phyloP scores from a whole-genome alignment of 2,113 vertebrate species.

The Nothobranchius furzeri region DNA sequence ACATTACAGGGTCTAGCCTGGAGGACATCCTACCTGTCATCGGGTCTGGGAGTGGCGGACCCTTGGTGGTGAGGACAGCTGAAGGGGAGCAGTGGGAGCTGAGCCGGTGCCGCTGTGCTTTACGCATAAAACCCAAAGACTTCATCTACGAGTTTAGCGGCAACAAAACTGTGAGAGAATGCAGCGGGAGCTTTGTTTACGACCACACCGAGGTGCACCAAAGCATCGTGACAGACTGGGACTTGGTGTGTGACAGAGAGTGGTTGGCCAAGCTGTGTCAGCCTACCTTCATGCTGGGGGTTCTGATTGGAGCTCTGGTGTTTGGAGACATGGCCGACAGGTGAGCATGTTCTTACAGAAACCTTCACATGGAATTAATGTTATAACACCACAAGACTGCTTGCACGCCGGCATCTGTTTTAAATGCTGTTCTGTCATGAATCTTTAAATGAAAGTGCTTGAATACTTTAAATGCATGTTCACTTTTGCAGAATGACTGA shows the following conservation, averaged over 20 bases:
- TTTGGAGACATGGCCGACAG: slow-evolving; percentile 94
- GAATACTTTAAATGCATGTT: background rate
- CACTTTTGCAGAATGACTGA: background rate
- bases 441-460: background rate
- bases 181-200: slow-evolving; percentile 82
- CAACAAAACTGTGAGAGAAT: slow-evolving; percentile 79
- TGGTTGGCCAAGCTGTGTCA: slow-evolving; percentile 90
- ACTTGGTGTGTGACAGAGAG: slow-evolving; percentile 89
- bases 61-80: slow-evolving; percentile 80
- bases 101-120: slow-evolving; percentile 79
- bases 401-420: background rate
- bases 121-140: slow-evolving; percentile 59
- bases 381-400: background rate
- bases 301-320: slow-evolving; percentile 87
- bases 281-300: slow-evolving; percentile 92
- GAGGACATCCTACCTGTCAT: slow-evolving; percentile 81
- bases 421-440: background rate
- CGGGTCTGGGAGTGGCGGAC: slow-evolving; percentile 58
- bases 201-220: slow-evolving; percentile 83
- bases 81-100: slow-evolving; percentile 91
- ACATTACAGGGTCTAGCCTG: slow-evolving; percentile 75
- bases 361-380: too few relatives aligned
- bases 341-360: slow-evolving; percentile 63
- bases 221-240: slow-evolving; percentile 89
- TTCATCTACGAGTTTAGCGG: slow-evolving; percentile 81